Percentiles rank a stretch among this genome's conserved stretches.
phyloP scores from a whole-genome alignment of 1,140 invertebrate species.

The Drosophila guanche region DNA sequence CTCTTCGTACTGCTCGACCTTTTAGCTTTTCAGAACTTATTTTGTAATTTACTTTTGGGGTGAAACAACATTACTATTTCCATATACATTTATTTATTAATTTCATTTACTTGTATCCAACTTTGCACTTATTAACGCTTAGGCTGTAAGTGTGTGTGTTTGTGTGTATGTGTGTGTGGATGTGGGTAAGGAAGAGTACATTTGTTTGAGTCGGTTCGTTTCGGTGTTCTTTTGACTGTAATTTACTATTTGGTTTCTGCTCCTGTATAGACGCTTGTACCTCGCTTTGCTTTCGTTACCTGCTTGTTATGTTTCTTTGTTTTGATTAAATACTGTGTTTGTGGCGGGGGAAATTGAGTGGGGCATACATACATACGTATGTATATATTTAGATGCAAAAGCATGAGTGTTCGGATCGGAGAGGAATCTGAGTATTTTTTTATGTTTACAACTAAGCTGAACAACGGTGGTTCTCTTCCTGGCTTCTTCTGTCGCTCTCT shows the following conservation, averaged over 20 bases:
- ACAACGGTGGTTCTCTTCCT: too few relatives aligned
- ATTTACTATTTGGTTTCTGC: slow-evolving; percentile 67
- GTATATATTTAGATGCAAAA: too few relatives aligned
- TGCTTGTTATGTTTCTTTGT: slow-evolving; percentile 16
- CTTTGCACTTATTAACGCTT: slow-evolving; percentile 74
- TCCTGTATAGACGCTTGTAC: slow-evolving; percentile 49
- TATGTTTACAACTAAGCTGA: too few relatives aligned
- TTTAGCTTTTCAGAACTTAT: slow-evolving; percentile 40
- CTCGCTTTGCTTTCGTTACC: slow-evolving; percentile 37
- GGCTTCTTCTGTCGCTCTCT: too few relatives aligned
- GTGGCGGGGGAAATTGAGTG: too few relatives aligned
- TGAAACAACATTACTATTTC: slow-evolving; percentile 60
- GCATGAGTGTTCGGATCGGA: too few relatives aligned
- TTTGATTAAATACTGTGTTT: slow-evolving; percentile 7
- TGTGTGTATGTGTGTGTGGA: slow-evolving; percentile 14
- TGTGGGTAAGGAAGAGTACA: not conserved
- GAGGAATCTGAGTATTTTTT: too few relatives aligned
- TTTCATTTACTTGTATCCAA: slow-evolving; percentile 69
- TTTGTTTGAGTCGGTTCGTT: slow-evolving; percentile 46
- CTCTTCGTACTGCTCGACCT: slow-evolving; percentile 20
- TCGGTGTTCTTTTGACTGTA: slow-evolving; percentile 63
- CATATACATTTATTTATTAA: slow-evolving; percentile 25
- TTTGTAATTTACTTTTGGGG: slow-evolving; percentile 33
- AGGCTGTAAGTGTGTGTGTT: slow-evolving; percentile 55
- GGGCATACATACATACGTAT: too few relatives aligned